A percentile compares a stretch with the other conserved stretches of the same genome.
These are phyloP conservation scores for Amblyteles armatorius DNA, from an alignment of 2,888 invertebrate genomes.

Conservation along the genomic window DNA sequence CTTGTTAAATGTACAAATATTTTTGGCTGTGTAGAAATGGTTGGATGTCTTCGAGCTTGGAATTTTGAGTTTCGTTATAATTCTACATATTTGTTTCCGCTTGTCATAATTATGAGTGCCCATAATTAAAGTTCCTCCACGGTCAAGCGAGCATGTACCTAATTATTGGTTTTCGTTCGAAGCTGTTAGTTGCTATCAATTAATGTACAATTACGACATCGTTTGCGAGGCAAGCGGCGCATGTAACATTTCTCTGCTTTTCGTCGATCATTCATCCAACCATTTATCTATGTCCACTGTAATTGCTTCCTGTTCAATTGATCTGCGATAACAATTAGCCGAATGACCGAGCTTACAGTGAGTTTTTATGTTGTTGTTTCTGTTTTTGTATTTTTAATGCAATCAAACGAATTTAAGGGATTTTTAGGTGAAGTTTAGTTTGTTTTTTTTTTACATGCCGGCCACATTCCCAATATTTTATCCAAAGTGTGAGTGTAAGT, in stretches of 20 bases:
- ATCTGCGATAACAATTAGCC: background rate
- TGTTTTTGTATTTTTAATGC: background rate
- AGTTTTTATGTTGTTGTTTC: background rate
- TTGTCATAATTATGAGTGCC: background rate
- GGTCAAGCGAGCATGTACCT: conserved; percentile 3
- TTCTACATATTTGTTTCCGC: background rate
- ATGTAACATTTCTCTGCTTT: background rate
- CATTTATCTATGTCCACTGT: background rate
- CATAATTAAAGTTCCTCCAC: background rate
- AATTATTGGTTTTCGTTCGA: conserved; percentile 37
- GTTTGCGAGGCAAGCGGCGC: background rate
- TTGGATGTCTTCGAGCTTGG: background rate
- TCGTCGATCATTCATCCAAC: background rate
- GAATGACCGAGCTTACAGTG: background rate
- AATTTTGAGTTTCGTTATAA: background rate
- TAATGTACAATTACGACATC: conserved; percentile 44
- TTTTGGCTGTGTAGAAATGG: background rate
- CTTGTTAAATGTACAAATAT: no score
- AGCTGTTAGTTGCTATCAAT: conserved; percentile 50
- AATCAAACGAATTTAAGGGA: background rate
- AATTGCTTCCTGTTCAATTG: background rate
- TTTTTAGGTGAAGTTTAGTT: background rate
- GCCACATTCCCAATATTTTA: conserved; percentile 20
- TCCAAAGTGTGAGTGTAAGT: conserved; percentile 41
- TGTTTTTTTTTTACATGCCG: background rate